Evolutionary conservation across 2,113 vertebrate species (phyloP).

Genomic region (Baryphthengus martii): DNA sequence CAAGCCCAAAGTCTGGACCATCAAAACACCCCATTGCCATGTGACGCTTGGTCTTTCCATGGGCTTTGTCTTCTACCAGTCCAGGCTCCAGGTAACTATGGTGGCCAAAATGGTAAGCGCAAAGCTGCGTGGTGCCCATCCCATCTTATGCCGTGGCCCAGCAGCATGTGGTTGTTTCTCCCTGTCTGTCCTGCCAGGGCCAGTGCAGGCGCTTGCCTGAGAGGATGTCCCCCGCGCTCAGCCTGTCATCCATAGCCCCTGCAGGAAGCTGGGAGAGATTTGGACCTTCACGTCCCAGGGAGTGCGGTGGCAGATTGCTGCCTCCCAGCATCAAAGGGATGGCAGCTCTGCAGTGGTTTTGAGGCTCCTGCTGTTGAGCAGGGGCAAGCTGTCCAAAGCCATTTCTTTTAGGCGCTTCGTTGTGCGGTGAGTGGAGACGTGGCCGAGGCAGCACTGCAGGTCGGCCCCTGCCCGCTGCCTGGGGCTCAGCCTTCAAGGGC

Average conservation of each 20-base stretch:
- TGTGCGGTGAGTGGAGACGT: neutral
- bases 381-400: neutral
- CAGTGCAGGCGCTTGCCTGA: neutral
- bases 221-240: neutral
- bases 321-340: neutral
- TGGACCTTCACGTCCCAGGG: neutral
- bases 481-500: neutral
- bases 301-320: neutral
- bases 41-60: neutral
- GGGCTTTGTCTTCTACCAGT: neutral
- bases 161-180: neutral
- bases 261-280: neutral
- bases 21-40: neutral
- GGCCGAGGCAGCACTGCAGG: neutral
- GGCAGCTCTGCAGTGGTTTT: neutral
- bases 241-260: neutral
- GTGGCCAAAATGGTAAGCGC: neutral
- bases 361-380: neutral
- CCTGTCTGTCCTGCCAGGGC: neutral
- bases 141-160: neutral
- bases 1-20: neutral
- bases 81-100: neutral
- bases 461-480: accelerated
- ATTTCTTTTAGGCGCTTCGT: neutral
- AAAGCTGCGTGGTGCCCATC: neutral